Evolutionary conservation across 2,797 vertebrate species (phyloP), one percentile per base, ranked within the genome.

Genomic region (Aselliscus stoliczkanus): DNA sequence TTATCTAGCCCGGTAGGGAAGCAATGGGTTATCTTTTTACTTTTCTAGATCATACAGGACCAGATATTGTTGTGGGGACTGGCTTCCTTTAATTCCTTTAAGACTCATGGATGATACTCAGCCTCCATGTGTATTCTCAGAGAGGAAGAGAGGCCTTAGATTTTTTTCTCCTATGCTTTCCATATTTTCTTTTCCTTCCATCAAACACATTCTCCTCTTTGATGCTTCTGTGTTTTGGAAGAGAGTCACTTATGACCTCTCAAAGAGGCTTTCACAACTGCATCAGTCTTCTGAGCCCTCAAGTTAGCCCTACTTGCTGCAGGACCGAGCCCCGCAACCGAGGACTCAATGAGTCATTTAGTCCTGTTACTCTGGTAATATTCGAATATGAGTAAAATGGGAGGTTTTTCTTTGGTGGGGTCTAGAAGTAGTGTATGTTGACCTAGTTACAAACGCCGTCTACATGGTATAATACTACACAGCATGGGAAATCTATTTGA

Each of bases 361-460:
- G 27, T 91, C 18, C 27, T 4, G n/a, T 97, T 96, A 83, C 69
- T 90, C 83, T 91, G 88, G 93, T 50, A 70, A 86, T 97, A 65
- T 37, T 83, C 18, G 95, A 65, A 94, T 95, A 60, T 56, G 85
- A 23, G 27, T 56, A 76, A n/a, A 95, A 95, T 88, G 93, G 93
- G 56, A 79, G 54, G 60, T 54, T 62, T 89, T 86, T 92, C n/a
- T 69, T 90, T 47, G 10, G 14, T 81, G 62, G 72, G 96, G 67
- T 92, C 81, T 93, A 93, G 88, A 95, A 90, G 94, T 90, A 75
- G 31, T 67, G 18, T 44, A 34, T 77, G 73, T 70, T 96, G 64
- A 94, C 76, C 62, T 84, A 90, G 64, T 89, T 88, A 94, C 44
- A 81, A 52, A 86, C 8, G 6, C 67, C 89, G 27, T 88, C 2